Conservation (phyloP, 2,888 invertebrate species). For the Lithophane ornitopus region DNA sequence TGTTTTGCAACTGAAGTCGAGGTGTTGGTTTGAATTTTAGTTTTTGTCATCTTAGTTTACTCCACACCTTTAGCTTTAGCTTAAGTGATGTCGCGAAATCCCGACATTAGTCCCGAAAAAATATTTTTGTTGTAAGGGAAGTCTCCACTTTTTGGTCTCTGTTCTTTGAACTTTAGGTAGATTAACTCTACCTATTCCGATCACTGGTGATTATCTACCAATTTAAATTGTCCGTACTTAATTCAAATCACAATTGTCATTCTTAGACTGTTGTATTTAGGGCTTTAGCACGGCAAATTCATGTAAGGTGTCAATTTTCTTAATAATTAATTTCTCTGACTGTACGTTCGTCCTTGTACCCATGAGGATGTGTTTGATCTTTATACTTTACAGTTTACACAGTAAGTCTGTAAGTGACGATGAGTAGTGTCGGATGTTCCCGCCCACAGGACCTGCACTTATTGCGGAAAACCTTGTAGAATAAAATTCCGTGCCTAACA, state of each 20-base stretch:
- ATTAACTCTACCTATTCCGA: too few species aligned
- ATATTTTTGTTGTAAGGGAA: too few species aligned
- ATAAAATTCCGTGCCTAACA: constrained; percentile 71
- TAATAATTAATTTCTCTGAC: background rate
- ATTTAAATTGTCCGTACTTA: background rate
- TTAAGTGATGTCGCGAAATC: too few species aligned
- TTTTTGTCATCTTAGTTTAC: too few species aligned
- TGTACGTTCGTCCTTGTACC: constrained; percentile 77
- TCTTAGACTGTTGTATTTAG: background rate
- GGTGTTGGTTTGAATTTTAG: too few species aligned
- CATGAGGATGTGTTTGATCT: constrained; percentile 85
- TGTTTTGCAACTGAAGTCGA: too few species aligned
- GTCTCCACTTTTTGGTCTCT: too few species aligned
- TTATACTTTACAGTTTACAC: constrained; percentile 73
- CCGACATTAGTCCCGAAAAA: too few species aligned
- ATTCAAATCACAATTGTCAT: background rate
- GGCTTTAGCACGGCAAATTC: background rate
- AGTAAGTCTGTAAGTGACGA: constrained; percentile 70
- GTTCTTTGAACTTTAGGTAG: too few species aligned
- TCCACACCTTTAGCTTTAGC: too few species aligned
- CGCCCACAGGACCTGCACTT: constrained; percentile 77
- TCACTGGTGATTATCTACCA: too few species aligned
- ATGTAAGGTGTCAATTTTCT: background rate
- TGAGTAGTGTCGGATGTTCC: constrained; percentile 79
- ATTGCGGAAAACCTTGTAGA: constrained; percentile 84